phyloP scores from a whole-genome alignment of 2,113 vertebrate genomes.

The Xiphorhynchus elegans region DNA sequence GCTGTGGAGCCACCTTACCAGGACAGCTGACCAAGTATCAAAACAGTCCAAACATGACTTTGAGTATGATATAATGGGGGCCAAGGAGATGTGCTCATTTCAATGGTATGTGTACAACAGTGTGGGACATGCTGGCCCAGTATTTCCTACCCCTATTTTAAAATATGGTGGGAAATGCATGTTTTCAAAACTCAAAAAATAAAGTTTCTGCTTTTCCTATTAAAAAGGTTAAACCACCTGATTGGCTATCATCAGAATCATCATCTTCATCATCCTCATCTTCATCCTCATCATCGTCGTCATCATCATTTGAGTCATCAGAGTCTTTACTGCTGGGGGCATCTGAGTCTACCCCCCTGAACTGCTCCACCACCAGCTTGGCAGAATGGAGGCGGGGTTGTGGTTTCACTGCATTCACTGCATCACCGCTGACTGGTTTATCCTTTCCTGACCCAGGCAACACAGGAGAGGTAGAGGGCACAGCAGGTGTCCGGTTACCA shows the following conservation, averaged over 20 bases:
- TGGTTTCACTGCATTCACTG: constrained; percentile 62
- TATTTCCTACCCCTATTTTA: not conserved
- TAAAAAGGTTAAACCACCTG: constrained; percentile 84
- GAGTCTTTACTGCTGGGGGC: constrained; percentile 91
- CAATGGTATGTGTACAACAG: not conserved
- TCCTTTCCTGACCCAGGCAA: constrained; percentile 84
- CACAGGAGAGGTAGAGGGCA: constrained; percentile 75
- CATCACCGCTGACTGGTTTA: constrained; percentile 82
- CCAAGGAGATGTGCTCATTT: not conserved
- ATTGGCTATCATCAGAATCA: constrained; percentile 91
- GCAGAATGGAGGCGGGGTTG: constrained; percentile 84
- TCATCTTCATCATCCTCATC: constrained; percentile 89
- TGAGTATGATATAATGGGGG: not conserved
- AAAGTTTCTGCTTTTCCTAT: constrained; percentile 50
- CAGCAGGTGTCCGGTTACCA: constrained; percentile 63
- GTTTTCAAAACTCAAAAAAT: not conserved
- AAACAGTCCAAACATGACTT: not conserved
- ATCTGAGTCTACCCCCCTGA: constrained; percentile 85
- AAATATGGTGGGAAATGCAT: not conserved
- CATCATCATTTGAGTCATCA: constrained; percentile 90
- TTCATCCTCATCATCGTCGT: constrained; percentile 92
- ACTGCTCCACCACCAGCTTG: constrained; percentile 83
- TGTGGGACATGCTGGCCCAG: not conserved
- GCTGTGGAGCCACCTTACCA: not conserved
- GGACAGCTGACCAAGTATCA: not conserved